phyloP scores from a whole-genome alignment of 1,140 invertebrate species.

The Vanessa tameamea region DNA sequence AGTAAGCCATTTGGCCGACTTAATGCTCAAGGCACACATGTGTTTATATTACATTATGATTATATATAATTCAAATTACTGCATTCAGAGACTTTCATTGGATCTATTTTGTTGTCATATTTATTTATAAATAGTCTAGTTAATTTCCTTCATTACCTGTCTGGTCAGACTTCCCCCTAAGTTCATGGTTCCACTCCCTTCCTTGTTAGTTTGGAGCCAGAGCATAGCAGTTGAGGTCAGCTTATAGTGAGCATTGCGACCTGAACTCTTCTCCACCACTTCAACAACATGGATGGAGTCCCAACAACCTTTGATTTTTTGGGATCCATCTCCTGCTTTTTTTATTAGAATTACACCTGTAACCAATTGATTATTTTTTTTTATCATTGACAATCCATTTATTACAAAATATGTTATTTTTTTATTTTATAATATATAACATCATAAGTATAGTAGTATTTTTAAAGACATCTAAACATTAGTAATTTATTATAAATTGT shows the following conservation, averaged over 20 bases:
- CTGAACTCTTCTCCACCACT: conserved; percentile 97
- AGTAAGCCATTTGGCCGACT: too few species aligned
- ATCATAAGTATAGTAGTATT: too few species aligned
- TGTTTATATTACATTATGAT: too few species aligned
- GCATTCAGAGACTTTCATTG: too few species aligned
- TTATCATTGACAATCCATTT: too few species aligned
- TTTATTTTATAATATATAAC: too few species aligned
- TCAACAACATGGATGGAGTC: conserved; percentile 99
- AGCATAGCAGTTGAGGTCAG: conserved; percentile 99
- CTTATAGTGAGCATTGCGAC: conserved; percentile 98
- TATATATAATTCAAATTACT: too few species aligned
- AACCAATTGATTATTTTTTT: conserved; percentile 28
- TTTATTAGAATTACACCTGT: conserved; percentile 98
- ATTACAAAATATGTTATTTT: too few species aligned
- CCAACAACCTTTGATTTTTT: conserved; percentile 99
- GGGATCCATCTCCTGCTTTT: conserved; percentile 97
- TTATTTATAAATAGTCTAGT: not conserved
- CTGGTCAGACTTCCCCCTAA: conserved; percentile 98
- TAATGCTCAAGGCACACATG: too few species aligned
- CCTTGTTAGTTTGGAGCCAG: conserved; percentile 99
- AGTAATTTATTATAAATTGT: not conserved
- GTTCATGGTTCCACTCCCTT: conserved; percentile 98
- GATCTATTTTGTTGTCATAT: too few species aligned
- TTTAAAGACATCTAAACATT: not conserved
- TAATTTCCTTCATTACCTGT: conserved; percentile 84